Percentiles rank a stretch among this genome's conserved stretches.
These are phyloP conservation scores for Dasypogon diadema DNA, from an alignment of 2,888 invertebrate species.

Conservation along the genomic window DNA sequence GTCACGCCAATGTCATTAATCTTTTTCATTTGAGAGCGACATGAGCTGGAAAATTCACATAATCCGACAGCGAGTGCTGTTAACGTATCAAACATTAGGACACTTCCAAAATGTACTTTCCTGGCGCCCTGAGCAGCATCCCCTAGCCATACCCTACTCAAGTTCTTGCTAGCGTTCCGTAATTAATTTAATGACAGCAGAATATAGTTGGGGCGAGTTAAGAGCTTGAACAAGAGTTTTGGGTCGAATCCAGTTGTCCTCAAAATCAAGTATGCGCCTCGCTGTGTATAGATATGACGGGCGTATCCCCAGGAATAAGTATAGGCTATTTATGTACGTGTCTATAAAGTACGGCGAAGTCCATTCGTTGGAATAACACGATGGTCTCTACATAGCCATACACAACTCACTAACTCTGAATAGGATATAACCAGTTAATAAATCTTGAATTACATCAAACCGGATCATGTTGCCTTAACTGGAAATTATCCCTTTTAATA, in stretches of 20 bases:
- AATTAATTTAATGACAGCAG: constrained; percentile 48
- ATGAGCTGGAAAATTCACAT: constrained; percentile 47
- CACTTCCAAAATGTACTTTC: constrained; percentile 15
- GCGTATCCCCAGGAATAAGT: background rate
- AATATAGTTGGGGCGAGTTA: constrained; percentile 41
- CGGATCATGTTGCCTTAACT: constrained; percentile 51
- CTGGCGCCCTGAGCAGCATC: background rate
- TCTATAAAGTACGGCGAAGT: constrained; percentile 13
- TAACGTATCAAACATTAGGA: constrained; percentile 45
- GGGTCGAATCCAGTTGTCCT: constrained; percentile 35
- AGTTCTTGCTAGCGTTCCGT: constrained; percentile 35
- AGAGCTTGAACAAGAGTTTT: constrained; percentile 40
- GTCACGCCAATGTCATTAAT: constrained; percentile 44
- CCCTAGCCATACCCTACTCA: constrained; percentile 25
- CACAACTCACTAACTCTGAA: background rate
- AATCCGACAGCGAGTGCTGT: constrained; percentile 39
- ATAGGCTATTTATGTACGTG: constrained; percentile 15
- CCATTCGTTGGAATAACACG: constrained; percentile 18
- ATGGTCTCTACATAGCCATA: background rate
- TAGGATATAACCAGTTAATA: constrained; percentile 50
- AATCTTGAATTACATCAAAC: constrained; percentile 53
- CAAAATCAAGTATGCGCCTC: background rate
- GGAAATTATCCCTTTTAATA: constrained; percentile 53
- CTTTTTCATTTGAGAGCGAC: constrained; percentile 39
- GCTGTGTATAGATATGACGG: too few species aligned